Evolutionary conservation across 2,113 vertebrate species (phyloP), one percentile per base, ranked within the genome.

Genomic region (Mustelus asterias): DNA sequence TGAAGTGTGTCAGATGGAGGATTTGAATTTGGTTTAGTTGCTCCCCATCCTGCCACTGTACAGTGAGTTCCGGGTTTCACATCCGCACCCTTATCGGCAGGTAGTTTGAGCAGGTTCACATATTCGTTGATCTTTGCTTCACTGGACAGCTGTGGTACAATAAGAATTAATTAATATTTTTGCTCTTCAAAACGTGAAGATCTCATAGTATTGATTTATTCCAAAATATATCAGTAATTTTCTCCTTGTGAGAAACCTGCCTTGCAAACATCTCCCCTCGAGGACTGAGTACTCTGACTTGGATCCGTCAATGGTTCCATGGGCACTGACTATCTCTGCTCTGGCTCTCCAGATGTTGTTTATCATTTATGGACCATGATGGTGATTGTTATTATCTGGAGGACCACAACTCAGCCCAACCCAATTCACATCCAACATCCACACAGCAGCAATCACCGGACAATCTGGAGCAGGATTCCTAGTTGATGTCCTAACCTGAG

Each of bases 41-140:
- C 0, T 7, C 97, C 97, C 98, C 98, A 98, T 24, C 98, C 98
- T 95, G 97, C 97, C 89, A 98, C 97, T 0, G 4, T 69, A 44
- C 98, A 98, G 3, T 0, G 0, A 37, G 97, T 97, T 96, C 96
- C 97, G 58, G 96, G 95, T 44, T 97, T 96, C 33, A 96, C 96
- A 7, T 97, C 97, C 0, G 10, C 0, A 9, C 3, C 96, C 33
- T 65, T 22, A 7, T 5, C 96, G 20, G 4, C 8, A 72, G 97
- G 97, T 54, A 98, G 96, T 0, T 0, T 0, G 41, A 98, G 96
- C 11, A 0, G 0, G 2, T 76, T 0, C 37, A 98, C 97, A 0
- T 96, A 95, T 95, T 96, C 96, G 65, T 48, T 96, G 96, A 97
- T 3, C 95, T 0, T 97, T 96, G 96, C 98, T 96, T 37, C 96